Evolutionary conservation across 2,888 invertebrate genomes (phyloP), one percentile per base, ranked within the genome.

Genomic region (Encarsia formosa): DNA sequence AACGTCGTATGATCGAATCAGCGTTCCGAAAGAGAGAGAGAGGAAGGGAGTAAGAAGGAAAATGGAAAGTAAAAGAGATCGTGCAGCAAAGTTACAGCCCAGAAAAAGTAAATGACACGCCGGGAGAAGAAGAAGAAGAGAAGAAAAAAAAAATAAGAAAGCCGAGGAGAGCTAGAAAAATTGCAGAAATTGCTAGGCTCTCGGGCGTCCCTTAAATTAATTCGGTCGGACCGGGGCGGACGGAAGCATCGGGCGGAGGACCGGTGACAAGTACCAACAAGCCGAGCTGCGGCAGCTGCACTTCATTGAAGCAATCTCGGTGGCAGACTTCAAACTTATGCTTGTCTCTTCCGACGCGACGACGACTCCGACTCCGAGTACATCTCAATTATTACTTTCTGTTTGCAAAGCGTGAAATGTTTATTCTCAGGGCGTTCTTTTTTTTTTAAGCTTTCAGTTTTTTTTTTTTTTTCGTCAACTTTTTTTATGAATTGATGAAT

Each of bases 201-300:
- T 57, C 54, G 57, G 61, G 60, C 61, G 64, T 5, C n/a, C 63
- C 62, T 65, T 66, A 66, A 67, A 66, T 66, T 65, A 66, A 67
- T 67, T 66, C 64, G 59, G 62, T 60, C 56, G 61, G 65, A 63
- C 62, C 61, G 54, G 56, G 55, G 55, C 56, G 51, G 44, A 34
- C 56, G 45, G 29, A 43, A 39, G 32, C 11, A 31, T 11, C 18
- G n/a, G 34, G 11, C 58, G n/a, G 35, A 2, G 35, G 35, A 15
- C n/a, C n/a, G n/a, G n/a, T n/a, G n/a, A n/a, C n/a, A n/a, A n/a
- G n/a, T n/a, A 16, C 35, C 15, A 37, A 52, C 24, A 41, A n/a
- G 18, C 20, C n/a, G n/a, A n/a, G n/a, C n/a, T n/a, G n/a, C n/a
- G n/a, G n/a, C n/a, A n/a, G n/a, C n/a, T n/a, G n/a, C 47, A 44